Evolutionary conservation across 2,113 vertebrate species (phyloP).

Genomic region (Campylorhamphus procurvoides): DNA sequence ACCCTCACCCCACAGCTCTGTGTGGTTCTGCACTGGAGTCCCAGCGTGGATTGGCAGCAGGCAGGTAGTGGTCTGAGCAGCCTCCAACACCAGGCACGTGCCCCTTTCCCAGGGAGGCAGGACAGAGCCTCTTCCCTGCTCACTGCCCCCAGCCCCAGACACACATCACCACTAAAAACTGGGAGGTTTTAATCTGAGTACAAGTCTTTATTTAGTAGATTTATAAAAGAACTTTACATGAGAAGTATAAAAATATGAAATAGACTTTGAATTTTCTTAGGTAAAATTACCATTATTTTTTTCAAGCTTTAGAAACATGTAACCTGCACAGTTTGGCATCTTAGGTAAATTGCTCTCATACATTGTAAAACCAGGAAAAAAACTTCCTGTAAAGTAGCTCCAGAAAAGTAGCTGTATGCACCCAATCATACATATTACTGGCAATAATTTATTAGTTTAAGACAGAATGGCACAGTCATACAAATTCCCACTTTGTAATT

Average conservation of each 20-base stretch:
- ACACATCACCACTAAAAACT: neutral
- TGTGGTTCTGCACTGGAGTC: neutral
- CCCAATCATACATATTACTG: neutral
- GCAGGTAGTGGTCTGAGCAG: neutral
- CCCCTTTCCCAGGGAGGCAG: no score
- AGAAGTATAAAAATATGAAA: slow-evolving; percentile 78
- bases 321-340: slow-evolving; percentile 55
- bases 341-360: slow-evolving; percentile 54
- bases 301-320: slow-evolving; percentile 67
- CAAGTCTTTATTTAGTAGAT: slow-evolving; percentile 62
- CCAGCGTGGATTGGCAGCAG: neutral
- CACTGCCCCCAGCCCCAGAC: no score
- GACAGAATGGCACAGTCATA: slow-evolving; percentile 56
- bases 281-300: slow-evolving; percentile 30
- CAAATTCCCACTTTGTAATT: slow-evolving; percentile 17
- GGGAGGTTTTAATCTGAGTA: neutral
- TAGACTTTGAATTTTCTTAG: slow-evolving; percentile 46
- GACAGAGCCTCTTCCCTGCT: neutral
- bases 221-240: slow-evolving; percentile 76
- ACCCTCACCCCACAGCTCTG: neutral
- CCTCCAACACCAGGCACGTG: rapidly evolving
- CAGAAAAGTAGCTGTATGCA: neutral
- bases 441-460: slow-evolving; percentile 50
- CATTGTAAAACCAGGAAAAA: slow-evolving; percentile 55
- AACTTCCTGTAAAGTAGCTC: slow-evolving; percentile 1